Conservation (phyloP, 2,113 vertebrate genomes). For the Axis porcinus region DNA sequence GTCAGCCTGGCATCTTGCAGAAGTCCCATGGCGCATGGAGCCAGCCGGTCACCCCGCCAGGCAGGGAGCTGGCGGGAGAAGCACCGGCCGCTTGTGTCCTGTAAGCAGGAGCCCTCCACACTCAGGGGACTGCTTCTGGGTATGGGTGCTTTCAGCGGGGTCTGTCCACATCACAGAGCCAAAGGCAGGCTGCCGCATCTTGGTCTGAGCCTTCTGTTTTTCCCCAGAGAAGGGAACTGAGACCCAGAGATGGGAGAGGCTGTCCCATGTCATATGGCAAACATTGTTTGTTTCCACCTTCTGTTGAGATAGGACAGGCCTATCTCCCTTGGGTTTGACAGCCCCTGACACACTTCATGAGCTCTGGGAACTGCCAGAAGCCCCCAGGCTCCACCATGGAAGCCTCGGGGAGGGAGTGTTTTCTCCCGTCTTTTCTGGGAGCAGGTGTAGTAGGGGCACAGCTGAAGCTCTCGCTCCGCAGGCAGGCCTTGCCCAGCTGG, state of each 20-base stretch:
- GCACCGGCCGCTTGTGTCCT: not conserved
- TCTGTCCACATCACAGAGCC: not conserved
- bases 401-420: not conserved
- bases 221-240: not conserved
- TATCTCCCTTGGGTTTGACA: too few relatives aligned
- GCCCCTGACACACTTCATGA: not conserved
- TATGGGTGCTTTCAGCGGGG: accelerated
- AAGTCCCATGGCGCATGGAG: not conserved
- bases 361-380: not conserved
- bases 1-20: not conserved
- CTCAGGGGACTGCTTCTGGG: not conserved
- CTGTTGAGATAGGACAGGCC: not conserved
- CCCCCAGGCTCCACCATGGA: not conserved
- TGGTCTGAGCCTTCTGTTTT: not conserved
- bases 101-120: not conserved
- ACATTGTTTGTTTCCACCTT: not conserved
- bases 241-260: not conserved
- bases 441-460: not conserved
- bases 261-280: not conserved
- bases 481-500: not conserved
- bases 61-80: not conserved
- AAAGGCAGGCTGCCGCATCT: not conserved
- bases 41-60: not conserved
- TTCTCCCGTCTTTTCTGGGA: not conserved
- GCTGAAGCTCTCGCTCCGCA: not conserved